Conservation (phyloP, 2,797 vertebrate genomes). For the Pseudotriccus pelzelni region DNA sequence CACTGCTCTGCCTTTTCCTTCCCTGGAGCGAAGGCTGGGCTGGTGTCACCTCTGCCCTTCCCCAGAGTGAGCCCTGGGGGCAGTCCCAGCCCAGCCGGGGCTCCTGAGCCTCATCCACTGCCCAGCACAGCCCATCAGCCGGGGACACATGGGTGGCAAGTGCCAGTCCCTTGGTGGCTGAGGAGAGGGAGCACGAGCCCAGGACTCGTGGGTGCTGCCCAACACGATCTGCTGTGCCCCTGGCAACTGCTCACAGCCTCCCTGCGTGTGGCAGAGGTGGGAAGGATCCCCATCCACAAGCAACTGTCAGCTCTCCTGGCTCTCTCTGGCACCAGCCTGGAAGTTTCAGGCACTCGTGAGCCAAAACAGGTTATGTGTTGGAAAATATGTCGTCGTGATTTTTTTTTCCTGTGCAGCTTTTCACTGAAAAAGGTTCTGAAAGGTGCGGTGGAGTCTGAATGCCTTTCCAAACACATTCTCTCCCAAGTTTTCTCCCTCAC, state of each 20-base stretch:
- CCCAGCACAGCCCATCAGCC: not conserved
- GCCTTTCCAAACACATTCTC: not conserved
- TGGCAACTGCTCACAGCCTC: not conserved
- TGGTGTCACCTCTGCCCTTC: not conserved
- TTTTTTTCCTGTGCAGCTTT: not conserved
- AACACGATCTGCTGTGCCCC: accelerated
- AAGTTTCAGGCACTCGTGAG: not conserved
- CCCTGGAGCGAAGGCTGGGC: not conserved
- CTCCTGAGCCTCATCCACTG: not conserved
- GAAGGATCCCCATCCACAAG: accelerated
- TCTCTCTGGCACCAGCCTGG: not conserved
- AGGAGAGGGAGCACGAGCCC: accelerated
- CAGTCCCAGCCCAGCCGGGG: not conserved
- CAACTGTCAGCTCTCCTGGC: not conserved
- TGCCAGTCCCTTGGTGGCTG: not conserved
- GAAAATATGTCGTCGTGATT: not conserved
- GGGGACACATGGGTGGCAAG: accelerated
- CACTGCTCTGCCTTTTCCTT: not conserved
- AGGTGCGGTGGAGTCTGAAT: not conserved
- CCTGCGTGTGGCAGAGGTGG: accelerated
- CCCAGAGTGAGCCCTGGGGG: not conserved
- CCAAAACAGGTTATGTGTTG: not conserved
- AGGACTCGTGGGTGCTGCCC: accelerated
- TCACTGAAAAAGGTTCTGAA: not conserved
- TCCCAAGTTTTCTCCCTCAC: not conserved